phyloP scores from a whole-genome alignment of 2,113 vertebrate genomes.

The Sapayoa aenigma region DNA sequence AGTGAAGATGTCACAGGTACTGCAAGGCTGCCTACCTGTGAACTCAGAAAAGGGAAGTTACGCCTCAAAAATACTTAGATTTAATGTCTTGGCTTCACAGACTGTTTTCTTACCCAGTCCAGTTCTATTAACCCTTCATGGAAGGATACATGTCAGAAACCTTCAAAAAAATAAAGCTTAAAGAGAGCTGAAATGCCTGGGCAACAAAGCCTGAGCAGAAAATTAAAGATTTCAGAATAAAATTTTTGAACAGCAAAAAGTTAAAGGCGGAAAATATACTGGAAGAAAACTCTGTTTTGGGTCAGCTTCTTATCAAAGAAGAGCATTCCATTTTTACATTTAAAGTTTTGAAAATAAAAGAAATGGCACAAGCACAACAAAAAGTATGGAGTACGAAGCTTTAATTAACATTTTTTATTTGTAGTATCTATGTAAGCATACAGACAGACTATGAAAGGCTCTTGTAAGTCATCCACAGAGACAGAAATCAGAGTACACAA shows the following conservation, averaged over 20 bases:
- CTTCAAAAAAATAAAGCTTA: not conserved
- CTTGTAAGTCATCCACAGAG: not conserved
- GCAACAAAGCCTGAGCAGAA: not conserved
- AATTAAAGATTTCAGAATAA: not conserved
- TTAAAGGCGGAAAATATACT: not conserved
- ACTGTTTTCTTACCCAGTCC: not conserved
- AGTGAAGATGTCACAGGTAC: not conserved
- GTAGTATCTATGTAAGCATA: not conserved
- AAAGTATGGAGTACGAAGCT: not conserved
- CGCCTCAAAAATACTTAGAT: not conserved
- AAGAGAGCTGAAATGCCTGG: not conserved
- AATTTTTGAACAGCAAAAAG: not conserved
- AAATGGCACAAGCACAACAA: not conserved
- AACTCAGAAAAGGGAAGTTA: not conserved
- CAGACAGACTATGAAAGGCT: not conserved
- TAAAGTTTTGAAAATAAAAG: not conserved
- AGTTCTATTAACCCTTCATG: not conserved
- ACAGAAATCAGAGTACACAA: not conserved
- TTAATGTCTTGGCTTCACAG: not conserved
- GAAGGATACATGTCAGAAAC: not conserved
- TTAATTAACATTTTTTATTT: not conserved
- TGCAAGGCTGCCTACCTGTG: not conserved
- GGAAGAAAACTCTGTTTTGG: not conserved
- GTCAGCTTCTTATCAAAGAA: not conserved
- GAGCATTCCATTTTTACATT: not conserved